phyloP scores from a whole-genome alignment of 2,113 vertebrate species.

The Lonchura striata region DNA sequence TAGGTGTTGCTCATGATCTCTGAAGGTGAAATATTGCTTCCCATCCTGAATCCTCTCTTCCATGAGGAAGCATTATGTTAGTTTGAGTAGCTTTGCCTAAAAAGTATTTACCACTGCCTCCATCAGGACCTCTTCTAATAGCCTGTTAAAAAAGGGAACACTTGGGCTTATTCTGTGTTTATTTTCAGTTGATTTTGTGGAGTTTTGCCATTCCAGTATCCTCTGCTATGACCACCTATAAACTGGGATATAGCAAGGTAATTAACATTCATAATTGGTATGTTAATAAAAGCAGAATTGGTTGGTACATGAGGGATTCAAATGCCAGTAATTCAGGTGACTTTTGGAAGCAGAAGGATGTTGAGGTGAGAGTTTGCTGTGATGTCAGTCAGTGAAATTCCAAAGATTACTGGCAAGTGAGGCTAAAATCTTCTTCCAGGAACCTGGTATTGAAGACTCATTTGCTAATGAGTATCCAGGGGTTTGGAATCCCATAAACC shows the following conservation, averaged over 20 bases:
- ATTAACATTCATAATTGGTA: background rate
- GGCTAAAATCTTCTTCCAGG: background rate
- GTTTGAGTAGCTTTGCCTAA: background rate
- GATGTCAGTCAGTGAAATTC: background rate
- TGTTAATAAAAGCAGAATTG: background rate
- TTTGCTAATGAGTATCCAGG: background rate
- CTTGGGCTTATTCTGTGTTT: background rate
- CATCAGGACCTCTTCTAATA: background rate
- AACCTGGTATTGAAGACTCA: background rate
- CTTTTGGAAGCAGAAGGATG: background rate
- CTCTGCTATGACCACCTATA: background rate
- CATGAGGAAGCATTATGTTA: background rate
- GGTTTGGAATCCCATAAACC: background rate
- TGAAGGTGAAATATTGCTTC: background rate
- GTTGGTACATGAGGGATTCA: fast-evolving
- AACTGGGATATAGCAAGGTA: background rate
- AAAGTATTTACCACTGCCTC: background rate
- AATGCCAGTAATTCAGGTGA: background rate
- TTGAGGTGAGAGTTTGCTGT: background rate
- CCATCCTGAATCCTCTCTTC: background rate
- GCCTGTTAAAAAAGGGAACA: background rate
- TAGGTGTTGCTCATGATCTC: background rate
- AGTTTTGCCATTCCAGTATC: background rate
- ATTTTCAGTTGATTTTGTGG: background rate
- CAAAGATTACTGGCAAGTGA: background rate